A percentile compares a stretch with the other conserved stretches of the same genome.
Evolutionary conservation across 2,797 vertebrate species (phyloP).

Genomic region (Champsocephalus gunnari): DNA sequence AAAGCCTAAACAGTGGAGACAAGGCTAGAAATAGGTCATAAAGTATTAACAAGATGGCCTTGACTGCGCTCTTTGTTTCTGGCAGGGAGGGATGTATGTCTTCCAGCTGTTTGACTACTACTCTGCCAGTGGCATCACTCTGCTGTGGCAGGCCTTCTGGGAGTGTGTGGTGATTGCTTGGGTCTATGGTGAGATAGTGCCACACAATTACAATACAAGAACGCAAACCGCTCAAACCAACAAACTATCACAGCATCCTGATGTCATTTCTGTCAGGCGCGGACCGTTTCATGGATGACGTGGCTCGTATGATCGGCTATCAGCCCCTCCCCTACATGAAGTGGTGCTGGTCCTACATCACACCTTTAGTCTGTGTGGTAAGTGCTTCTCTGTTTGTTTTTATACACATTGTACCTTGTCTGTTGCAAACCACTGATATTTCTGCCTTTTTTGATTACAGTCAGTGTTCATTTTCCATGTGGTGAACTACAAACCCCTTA

Average conservation of each 20-base stretch:
- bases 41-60: constrained; percentile 50
- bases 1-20: constrained; percentile 22
- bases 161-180: constrained; percentile 89
- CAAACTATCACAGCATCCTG: constrained; percentile 7
- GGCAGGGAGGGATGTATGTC: constrained; percentile 89
- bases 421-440: constrained; percentile 5
- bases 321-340: constrained; percentile 89
- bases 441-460: constrained; percentile 62
- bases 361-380: constrained; percentile 87
- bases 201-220: background rate
- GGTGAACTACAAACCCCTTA: constrained; percentile 92
- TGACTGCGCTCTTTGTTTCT: constrained; percentile 40
- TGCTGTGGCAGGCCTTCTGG: constrained; percentile 91
- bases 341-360: constrained; percentile 90
- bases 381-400: constrained; percentile 40
- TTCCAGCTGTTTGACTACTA: constrained; percentile 91
- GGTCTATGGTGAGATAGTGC: constrained; percentile 86
- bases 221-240: background rate
- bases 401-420: background rate
- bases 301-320: constrained; percentile 90
- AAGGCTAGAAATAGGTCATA: constrained; percentile 50
- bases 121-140: constrained; percentile 88
- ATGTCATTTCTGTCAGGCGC: constrained; percentile 73
- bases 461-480: constrained; percentile 92
- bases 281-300: constrained; percentile 88